A percentile compares a stretch with the other conserved stretches of the same genome.
Conservation (phyloP, 30 jellyfish, hydroid and myxozoan genomes). For the Aurelia aurita region DNA sequence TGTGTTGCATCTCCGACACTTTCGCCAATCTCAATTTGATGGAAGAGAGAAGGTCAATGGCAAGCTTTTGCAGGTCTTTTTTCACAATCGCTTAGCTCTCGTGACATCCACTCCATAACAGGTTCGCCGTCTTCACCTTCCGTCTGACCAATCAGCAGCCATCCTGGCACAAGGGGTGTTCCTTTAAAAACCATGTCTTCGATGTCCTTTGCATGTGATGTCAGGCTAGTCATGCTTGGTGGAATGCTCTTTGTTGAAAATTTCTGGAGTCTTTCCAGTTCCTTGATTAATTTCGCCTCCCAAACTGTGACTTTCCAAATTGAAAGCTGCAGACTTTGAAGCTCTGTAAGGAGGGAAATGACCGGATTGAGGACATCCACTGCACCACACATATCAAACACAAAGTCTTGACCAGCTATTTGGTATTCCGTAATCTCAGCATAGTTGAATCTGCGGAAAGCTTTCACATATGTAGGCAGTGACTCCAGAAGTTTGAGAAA, state of each 20-base stretch:
- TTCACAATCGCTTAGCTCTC: conserved; percentile 22
- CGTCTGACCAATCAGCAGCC: conserved; percentile 37
- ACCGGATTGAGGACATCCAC: conserved; percentile 38
- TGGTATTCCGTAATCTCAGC: conserved; percentile 33
- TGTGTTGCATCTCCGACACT: conserved; percentile 22
- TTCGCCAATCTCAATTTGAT: conserved; percentile 13
- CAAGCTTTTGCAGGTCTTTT: conserved; percentile 14
- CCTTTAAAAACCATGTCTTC: conserved; percentile 26
- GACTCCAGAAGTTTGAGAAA: conserved; percentile 44
- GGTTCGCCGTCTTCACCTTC: conserved; percentile 25
- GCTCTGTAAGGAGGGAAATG: conserved; percentile 25
- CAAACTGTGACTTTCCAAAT: conserved; percentile 19
- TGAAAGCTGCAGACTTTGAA: conserved; percentile 40
- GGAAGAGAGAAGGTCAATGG: conserved; percentile 15
- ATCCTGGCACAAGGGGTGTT: conserved; percentile 29
- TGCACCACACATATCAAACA: conserved; percentile 57
- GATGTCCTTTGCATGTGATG: conserved; percentile 20
- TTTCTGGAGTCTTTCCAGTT: conserved; percentile 2
- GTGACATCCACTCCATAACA: conserved; percentile 10
- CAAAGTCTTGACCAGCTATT: conserved; percentile 52
- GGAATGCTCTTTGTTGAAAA: conserved; percentile 22
- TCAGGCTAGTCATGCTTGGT: conserved; percentile 12
- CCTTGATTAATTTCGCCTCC: conserved; percentile 8
- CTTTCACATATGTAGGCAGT: conserved; percentile 46
- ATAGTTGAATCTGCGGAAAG: conserved; percentile 33